Evolutionary conservation across 2,888 invertebrate species (phyloP), one percentile per base, ranked within the genome.

Genomic region (Ctena decussata): DNA sequence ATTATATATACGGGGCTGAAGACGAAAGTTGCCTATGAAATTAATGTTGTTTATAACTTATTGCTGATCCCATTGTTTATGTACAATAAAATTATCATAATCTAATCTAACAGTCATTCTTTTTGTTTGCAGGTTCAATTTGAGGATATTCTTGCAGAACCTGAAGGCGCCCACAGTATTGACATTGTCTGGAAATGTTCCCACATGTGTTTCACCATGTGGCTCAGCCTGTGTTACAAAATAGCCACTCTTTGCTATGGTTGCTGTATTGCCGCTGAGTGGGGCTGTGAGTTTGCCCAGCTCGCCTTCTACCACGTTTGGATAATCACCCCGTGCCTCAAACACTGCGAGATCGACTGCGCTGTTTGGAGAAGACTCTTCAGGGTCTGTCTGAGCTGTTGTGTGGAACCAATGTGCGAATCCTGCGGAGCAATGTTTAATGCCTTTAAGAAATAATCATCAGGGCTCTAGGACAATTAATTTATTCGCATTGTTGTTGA

Each of bases 101-200:
- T n/a, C n/a, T n/a, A n/a, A n/a, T n/a, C n/a, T n/a, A n/a, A n/a
- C n/a, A n/a, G n/a, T n/a, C n/a, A n/a, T n/a, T n/a, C n/a, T n/a
- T n/a, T n/a, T n/a, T n/a, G n/a, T n/a, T n/a, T n/a, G 46, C 81
- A 93, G 93, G 92, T 92, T 27, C 53, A 72, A 8, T 93, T 93
- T 57, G 93, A 93, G 69, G 93, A 94, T 82, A 90, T 92, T 8
- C 75, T 93, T 49, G 92, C 89, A 0, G 93, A 93, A 69, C 93
- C 93, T 15, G 93, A 93, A n/a, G 91, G 92, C 32, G 87, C 86
- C 21, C 91, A 92, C 84, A 92, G 92, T 75, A 83, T 97, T 0
- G 97, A 97, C 94, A 97, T 97, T 95, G 97, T 97, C 71, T 97
- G 97, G 97, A 96, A 97, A n/a, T 95, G 97, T 69, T 97, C 97